A percentile compares a stretch with the other conserved stretches of the same genome.
phyloP scores from a whole-genome alignment of 2,113 vertebrate species.

The Boulengeromyrus knoepffleri region DNA sequence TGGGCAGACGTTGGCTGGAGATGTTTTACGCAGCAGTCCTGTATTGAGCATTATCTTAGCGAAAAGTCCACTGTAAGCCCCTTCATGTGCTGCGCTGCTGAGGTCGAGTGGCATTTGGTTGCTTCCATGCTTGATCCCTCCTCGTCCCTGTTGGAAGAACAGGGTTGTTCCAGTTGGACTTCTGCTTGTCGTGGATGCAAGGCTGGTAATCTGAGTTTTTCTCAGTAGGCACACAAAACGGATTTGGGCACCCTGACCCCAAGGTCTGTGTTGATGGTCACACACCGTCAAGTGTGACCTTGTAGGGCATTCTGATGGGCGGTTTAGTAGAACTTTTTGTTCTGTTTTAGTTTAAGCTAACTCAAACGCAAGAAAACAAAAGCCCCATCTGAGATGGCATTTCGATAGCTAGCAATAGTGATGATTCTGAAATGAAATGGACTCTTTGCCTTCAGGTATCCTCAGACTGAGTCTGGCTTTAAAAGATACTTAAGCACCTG shows the following conservation, averaged over 20 bases:
- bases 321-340: background rate
- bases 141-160: background rate
- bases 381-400: background rate
- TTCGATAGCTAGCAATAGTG: background rate
- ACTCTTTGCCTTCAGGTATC: background rate
- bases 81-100: background rate
- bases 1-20: background rate
- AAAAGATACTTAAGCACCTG: background rate
- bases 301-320: background rate
- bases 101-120: background rate
- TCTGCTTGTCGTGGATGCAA: background rate
- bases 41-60: background rate
- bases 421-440: background rate
- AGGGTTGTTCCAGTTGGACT: background rate
- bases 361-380: background rate
- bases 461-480: background rate
- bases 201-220: background rate
- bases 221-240: background rate
- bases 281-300: background rate
- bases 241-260: background rate
- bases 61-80: background rate
- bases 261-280: background rate
- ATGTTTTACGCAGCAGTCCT: background rate
- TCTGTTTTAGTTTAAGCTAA: background rate
- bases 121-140: background rate